These are phyloP conservation scores for Dicranocentrus wangi DNA, from an alignment of 2,888 invertebrate species.

Conservation along the genomic window DNA sequence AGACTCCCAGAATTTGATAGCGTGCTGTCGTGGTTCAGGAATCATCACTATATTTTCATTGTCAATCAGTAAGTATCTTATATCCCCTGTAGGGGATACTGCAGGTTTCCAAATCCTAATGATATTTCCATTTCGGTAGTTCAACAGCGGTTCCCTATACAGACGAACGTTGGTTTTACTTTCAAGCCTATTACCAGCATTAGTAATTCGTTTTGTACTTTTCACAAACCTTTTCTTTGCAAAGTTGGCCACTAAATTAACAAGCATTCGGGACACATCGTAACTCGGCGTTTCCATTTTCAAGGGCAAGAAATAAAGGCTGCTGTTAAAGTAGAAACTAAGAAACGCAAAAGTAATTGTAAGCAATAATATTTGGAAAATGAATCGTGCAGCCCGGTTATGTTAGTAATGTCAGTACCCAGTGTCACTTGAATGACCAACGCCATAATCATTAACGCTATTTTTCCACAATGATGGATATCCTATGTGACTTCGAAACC, in stretches of 20 bases:
- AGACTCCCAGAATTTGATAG: slow-evolving; percentile 56
- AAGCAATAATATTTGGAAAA: background rate
- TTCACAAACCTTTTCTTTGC: slow-evolving; percentile 41
- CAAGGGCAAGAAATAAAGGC: slow-evolving; percentile 26
- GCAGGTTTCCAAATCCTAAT: slow-evolving; percentile 48
- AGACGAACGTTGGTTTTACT: background rate
- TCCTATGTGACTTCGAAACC: slow-evolving; percentile 48
- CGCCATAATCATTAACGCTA: slow-evolving; percentile 39
- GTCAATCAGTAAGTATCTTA: slow-evolving; percentile 45
- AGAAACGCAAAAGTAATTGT: background rate
- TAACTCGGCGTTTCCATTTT: slow-evolving; percentile 24
- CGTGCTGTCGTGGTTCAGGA: slow-evolving; percentile 50
- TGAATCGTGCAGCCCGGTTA: no score
- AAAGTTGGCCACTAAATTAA: slow-evolving; percentile 54
- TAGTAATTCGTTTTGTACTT: background rate
- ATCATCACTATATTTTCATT: slow-evolving; percentile 55
- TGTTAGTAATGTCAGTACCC: slow-evolving; percentile 23
- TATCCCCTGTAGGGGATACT: slow-evolving; percentile 35
- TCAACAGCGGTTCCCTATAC: slow-evolving; percentile 40
- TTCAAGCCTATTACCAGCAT: slow-evolving; percentile 2
- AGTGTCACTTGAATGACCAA: slow-evolving; percentile 40
- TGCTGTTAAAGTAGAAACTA: slow-evolving; percentile 53
- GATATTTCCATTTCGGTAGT: slow-evolving; percentile 41
- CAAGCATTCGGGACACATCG: slow-evolving; percentile 50
- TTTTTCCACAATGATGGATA: slow-evolving; percentile 38